Base-by-base conservation (phyloP, 1,140 invertebrate genomes). In the Charaxes varanes region DNA sequence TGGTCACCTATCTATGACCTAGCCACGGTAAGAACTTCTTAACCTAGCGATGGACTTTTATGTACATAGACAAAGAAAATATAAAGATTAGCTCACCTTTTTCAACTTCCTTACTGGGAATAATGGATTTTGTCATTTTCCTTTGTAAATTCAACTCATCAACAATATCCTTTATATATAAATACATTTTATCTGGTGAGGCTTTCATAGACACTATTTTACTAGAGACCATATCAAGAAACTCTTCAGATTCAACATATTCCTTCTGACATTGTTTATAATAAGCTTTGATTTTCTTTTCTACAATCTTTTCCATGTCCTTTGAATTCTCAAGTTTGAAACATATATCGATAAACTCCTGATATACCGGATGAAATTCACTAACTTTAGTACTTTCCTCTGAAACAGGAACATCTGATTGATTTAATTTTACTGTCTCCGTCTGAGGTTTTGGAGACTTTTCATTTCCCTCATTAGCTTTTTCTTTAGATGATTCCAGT, bases 141-240 rank as follows among this genome's bases (percentile, higher is more conserved):
- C 76, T 61, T 43, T 76, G 70, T 27, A 80, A 58, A 55, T 83
- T 83, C 26, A 83, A 49, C 51, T 83, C 76, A 63, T 83, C 76
- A 14, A 83, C 79, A 63, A 83, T 48, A 64, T 80, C 79, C 53
- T 79, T 83, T 43, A 83, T 80, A 38, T 66, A 78, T 21, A 81
- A 63, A 59, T 78, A 83, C 71, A 79, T 72, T 53, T 77, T 78
- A 6, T 71, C 65, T 24, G 79, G 68, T 6, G 50, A 46, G 19
- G 62, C 59, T 21, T 70, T 68, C 54, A 81, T 83, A n/a, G 70
- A 48, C 18, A 57, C 22, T 26, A 76, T 62, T 62, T 83, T 83
- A 46, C 63, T 63, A 22, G 68, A 62, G 5, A 83, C 70, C 63
- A 80, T 67, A 18, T 83, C 74, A 33, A 64, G 51, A 55, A 83